A percentile compares a stretch with the other conserved stretches of the same genome.
Evolutionary conservation across 2,888 invertebrate genomes (phyloP).

Genomic region (Agriopis marginaria): DNA sequence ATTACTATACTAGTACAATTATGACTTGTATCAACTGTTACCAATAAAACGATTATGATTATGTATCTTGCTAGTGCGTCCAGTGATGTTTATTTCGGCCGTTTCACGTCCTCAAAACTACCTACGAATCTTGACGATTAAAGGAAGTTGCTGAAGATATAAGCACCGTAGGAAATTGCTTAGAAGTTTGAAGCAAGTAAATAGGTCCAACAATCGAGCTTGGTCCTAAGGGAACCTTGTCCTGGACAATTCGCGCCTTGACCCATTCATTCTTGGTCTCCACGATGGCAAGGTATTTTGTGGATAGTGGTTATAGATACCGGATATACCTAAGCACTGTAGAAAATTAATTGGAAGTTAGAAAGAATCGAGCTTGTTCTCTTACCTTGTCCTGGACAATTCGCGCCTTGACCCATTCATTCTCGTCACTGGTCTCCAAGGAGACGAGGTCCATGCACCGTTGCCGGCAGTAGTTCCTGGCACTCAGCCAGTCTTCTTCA

Average conservation of each 20-base stretch:
- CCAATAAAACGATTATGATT: too few species aligned
- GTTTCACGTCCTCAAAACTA: too few species aligned
- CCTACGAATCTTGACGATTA: too few species aligned
- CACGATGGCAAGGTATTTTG: constrained; percentile 83
- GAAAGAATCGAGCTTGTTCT: background rate
- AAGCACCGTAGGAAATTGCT: too few species aligned
- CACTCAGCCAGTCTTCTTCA: constrained; percentile 94
- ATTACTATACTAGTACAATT: too few species aligned
- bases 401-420: constrained; percentile 94
- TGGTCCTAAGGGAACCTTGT: constrained; percentile 85
- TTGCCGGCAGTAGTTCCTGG: constrained; percentile 94
- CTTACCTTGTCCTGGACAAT: constrained; percentile 92
- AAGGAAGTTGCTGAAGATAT: too few species aligned
- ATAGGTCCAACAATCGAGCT: background rate
- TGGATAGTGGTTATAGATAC: too few species aligned
- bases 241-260: constrained; percentile 91
- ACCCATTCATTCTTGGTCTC: constrained; percentile 97
- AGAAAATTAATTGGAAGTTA: background rate
- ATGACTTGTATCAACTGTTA: too few species aligned
- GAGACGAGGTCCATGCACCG: constrained; percentile 96
- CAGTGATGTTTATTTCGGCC: too few species aligned
- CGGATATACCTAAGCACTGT: background rate
- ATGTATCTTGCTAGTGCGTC: too few species aligned
- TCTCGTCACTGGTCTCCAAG: constrained; percentile 94
- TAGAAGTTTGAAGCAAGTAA: too few species aligned